Conservation (phyloP, 2,797 vertebrate species). For the Bufotes viridis region DNA sequence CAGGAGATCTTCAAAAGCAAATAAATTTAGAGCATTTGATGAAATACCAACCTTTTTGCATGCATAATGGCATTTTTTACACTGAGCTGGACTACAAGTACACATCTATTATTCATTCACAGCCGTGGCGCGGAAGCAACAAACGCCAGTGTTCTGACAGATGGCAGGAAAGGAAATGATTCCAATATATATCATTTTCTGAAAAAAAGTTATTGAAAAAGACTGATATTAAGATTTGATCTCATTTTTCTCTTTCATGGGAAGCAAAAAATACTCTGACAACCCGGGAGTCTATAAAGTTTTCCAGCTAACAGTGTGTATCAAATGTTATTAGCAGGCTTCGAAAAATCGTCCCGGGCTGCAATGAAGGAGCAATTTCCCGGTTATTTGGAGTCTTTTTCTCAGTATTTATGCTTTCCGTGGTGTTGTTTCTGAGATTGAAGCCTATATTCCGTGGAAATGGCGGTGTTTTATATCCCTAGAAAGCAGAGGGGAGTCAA, state of each 20-base stretch:
- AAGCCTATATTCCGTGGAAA: background rate
- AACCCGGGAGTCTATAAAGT: slow-evolving; percentile 12
- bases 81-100: background rate
- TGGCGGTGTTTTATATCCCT: background rate
- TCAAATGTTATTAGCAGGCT: slow-evolving; percentile 38
- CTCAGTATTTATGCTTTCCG: background rate
- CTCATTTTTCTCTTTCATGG: slow-evolving; percentile 34
- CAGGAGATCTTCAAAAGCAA: background rate
- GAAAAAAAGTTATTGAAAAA: slow-evolving; percentile 29
- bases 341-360: background rate
- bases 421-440: slow-evolving; percentile 24
- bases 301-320: slow-evolving; percentile 24
- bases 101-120: slow-evolving; percentile 3
- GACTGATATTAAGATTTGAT: slow-evolving; percentile 25
- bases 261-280: background rate
- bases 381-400: slow-evolving; percentile 22
- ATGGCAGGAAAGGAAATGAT: slow-evolving; percentile 9
- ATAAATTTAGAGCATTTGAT: background rate
- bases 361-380: slow-evolving; percentile 14
- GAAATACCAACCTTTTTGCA: background rate
- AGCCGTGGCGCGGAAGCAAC: background rate
- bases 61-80: slow-evolving; percentile 9
- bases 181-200: slow-evolving; percentile 14
- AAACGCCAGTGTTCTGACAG: background rate
- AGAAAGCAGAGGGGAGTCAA: background rate